Evolutionary conservation across 1,140 invertebrate genomes (phyloP), one percentile per base, ranked within the genome.

Genomic region (Drosophila bocki): DNA sequence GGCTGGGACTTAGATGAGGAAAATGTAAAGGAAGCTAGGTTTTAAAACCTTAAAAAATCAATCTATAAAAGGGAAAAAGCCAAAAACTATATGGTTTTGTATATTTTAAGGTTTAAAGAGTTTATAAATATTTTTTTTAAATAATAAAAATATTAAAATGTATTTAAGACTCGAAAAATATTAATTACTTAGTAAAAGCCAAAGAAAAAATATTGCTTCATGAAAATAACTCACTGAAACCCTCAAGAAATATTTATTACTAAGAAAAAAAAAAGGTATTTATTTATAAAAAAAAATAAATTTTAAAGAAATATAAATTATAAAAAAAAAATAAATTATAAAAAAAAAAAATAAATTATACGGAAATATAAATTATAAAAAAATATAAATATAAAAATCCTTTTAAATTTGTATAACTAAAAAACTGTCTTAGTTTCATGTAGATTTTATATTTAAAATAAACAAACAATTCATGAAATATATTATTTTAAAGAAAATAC

Each of bases 11-110:
- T 64, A 41, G 41, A 17, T 17, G 59, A 11, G 17, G 26, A 22
- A 33, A 48, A 60, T 50, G 32, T 7, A 17, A 39, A 17, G 7
- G 15, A 19, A 69, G 42, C 47, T 12, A 29, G 19, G 7, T 29
- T 33, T 64, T 13, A 41, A 44, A 26, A 61, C 13, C 12, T 7
- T 1, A 4, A 3, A 33, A 33, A 64, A 61, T 60, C 56, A 41
- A 63, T 51, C 29, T 33, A 17, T 32, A 2, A 39, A 17, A 12
- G 15, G 3, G 1, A 6, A 15, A 26, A 29, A 29, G 26, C 7
- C 5, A 29, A 29, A 6, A 50, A n/a, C 2, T 9, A 9, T 29
- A 29, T 8, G 2, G 11, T 29, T n/a, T 50, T n/a, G 0, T 50
- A n/a, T 50, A 50, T 50, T 50, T 29, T 11, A 0, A 0, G 8